Evolutionary conservation across 2,888 invertebrate genomes (phyloP), one percentile per base, ranked within the genome.

Genomic region (Nephrotoma guestfalica): DNA sequence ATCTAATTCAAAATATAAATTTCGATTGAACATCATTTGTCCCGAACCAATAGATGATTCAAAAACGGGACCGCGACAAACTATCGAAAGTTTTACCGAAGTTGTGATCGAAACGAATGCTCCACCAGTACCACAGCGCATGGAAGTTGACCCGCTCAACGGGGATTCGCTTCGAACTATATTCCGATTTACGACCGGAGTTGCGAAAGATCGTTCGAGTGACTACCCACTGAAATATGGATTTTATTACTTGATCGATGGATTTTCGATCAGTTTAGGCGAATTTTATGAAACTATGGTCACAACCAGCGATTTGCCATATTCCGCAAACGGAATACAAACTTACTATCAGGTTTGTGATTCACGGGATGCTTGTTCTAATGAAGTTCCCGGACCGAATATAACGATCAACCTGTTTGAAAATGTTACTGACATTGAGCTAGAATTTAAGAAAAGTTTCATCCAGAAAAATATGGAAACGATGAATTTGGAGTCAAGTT

Each of bases 151-250:
- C 18, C 86, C 86, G 6, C 30, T 86, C 2, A 5, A 2, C 43
- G 86, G 86, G 3, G 42, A 47, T 18, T 41, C 86, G 4, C 18
- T 86, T 42, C 15, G 40, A 86, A 86, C 86, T 15, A 18, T 86
- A 11, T 86, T 86, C n/a, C 18, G 43, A 86, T 86, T 86, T 86
- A 86, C 87, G 83, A 85, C 84, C 13, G 86, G 86, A 9, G 86
- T 84, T n/a, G 86, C 85, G 5, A 86, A 86, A 13, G 86, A 85
- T 18, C 45, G 15, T 6, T 13, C 40, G 71, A 42, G 7, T n/a
- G 83, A 86, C 42, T 86, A 71, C 18, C 85, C 84, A 11, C 41
- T 86, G 7, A 85, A 84, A 40, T 86, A 86, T 18, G 11, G 6
- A 7, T 86, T 85, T 41, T 41, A 51, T 11, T 84, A 86, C 13